Evolutionary conservation across 2,797 vertebrate genomes (phyloP), one percentile per base, ranked within the genome.

Genomic region (Phalloptychus januarius): DNA sequence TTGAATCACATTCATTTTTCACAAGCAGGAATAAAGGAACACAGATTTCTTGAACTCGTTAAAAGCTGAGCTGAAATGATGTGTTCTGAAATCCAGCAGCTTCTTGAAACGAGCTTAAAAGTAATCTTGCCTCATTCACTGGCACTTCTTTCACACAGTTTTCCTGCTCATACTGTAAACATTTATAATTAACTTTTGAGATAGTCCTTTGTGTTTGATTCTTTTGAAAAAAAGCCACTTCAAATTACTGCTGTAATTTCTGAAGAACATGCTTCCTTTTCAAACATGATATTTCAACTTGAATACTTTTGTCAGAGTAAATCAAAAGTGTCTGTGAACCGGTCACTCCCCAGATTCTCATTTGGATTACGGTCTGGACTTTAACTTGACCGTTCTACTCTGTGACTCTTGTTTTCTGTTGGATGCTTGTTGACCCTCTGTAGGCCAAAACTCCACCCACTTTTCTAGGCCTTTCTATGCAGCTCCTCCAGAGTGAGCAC

Each of bases 161-260:
- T 65, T 38, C 18, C 63, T 38, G 33, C 8, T 38, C 23, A 10
- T 65, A 65, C 61, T 38, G 18, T 38, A 20, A 65, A 38, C 11
- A 10, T 58, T n/a, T 52, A 31, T 40, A 6, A 0, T 38, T 1
- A 78, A 72, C 80, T 78, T 83, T 77, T 70, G 2, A 50, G 79
- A 33, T 40, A 28, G 46, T 74, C 5, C 25, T 77, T 56, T 82
- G 71, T 4, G 28, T 63, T 7, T 44, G 20, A 56, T 77, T 33
- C 44, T 81, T 31, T 72, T 75, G 38, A 69, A 50, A 65, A 40
- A 80, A 79, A 56, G 3, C 11, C 1, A 44, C 18, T 23, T 20
- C 23, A 48, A 78, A 75, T 28, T 28, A 52, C 31, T 58, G n/a
- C n/a, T n/a, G 50, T 54, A 71, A 52, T 67, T 48, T 44, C 58